Conservation (phyloP, 2,888 invertebrate genomes). For the Agrochola lychnidis region DNA sequence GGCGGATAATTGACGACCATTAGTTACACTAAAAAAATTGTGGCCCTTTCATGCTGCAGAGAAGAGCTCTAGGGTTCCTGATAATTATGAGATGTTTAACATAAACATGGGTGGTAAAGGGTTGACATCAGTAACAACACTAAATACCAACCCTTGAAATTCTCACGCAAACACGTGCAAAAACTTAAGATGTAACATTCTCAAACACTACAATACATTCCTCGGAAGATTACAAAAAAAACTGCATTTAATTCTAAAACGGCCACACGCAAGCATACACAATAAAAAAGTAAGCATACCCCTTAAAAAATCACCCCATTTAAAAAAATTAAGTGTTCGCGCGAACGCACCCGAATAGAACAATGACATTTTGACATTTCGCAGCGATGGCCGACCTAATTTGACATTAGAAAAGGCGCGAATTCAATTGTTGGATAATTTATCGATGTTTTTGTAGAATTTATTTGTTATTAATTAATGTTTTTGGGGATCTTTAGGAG, state of each 20-base stretch:
- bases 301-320: conserved; percentile 80
- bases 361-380: conserved; percentile 78
- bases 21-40: too few species aligned
- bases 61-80: too few species aligned
- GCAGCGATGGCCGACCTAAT: conserved; percentile 86
- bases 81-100: neutral
- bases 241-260: conserved; percentile 44
- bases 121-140: conserved; percentile 38
- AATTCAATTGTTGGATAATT: conserved; percentile 88
- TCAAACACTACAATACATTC: conserved; percentile 61
- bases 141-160: conserved; percentile 37
- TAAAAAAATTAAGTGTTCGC: conserved; percentile 80
- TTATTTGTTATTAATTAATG: conserved; percentile 84
- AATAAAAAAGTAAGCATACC: conserved; percentile 53
- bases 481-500: conserved; percentile 51
- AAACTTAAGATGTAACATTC: conserved; percentile 64
- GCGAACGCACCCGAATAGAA: conserved; percentile 83
- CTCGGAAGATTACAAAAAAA: conserved; percentile 60
- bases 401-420: conserved; percentile 89
- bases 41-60: too few species aligned
- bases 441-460: conserved; percentile 86
- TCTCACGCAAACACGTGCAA: conserved; percentile 67
- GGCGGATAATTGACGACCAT: too few species aligned
- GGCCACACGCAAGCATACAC: conserved; percentile 65
- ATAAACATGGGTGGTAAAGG: conserved; percentile 46